Conservation (phyloP, 2,797 vertebrate species). For the Eupleurogrammus muticus region DNA sequence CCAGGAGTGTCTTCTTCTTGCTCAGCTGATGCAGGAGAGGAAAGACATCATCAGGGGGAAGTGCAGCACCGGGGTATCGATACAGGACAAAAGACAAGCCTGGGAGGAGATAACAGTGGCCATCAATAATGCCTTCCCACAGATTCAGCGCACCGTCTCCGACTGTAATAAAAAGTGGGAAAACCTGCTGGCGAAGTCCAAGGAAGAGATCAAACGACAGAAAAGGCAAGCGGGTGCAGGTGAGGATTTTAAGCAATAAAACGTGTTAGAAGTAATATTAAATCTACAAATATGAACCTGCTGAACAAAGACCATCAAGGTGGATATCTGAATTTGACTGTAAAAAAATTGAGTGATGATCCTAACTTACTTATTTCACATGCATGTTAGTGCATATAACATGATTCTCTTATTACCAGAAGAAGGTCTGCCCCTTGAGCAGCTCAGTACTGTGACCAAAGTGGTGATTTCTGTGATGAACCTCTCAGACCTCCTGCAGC, state of each 20-base stretch:
- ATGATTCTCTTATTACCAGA: slow-evolving; percentile 41
- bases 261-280: slow-evolving; percentile 12
- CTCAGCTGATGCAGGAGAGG: slow-evolving; percentile 63
- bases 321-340: background rate
- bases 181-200: slow-evolving; percentile 71
- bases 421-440: slow-evolving; percentile 46
- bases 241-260: slow-evolving; percentile 19
- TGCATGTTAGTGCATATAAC: background rate
- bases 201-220: slow-evolving; percentile 68
- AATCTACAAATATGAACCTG: background rate
- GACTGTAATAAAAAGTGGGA: slow-evolving; percentile 78
- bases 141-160: slow-evolving; percentile 59
- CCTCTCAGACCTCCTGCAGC: slow-evolving; percentile 51
- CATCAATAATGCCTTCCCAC: slow-evolving; percentile 68
- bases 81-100: slow-evolving; percentile 65
- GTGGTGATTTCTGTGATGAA: slow-evolving; percentile 75
- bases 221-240: slow-evolving; percentile 54
- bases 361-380: background rate
- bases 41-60: slow-evolving; percentile 65
- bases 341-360: background rate
- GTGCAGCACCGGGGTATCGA: slow-evolving; percentile 55
- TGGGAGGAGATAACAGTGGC: slow-evolving; percentile 67
- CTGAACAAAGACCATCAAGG: background rate
- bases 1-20: slow-evolving; percentile 68
- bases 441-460: slow-evolving; percentile 64